Evolutionary conservation across 53 echinoderm and acorn worm genomes (phyloP).

Genomic region (Holothuria leucospilota): DNA sequence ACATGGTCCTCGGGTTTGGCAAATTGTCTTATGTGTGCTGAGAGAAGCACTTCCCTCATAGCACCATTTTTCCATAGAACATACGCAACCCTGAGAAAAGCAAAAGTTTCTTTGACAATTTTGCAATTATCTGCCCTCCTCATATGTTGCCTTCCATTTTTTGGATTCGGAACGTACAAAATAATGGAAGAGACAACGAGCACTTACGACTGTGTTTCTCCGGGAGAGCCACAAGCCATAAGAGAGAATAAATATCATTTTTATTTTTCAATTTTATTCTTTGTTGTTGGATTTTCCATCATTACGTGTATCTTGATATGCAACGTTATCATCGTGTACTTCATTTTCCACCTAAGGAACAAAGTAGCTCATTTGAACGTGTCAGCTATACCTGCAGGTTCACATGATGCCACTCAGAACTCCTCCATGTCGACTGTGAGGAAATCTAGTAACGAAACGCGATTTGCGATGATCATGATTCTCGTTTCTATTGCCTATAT

Average conservation of each 20-base stretch:
- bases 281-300: slow-evolving; percentile 28
- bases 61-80: slow-evolving; percentile 30
- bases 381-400: background rate
- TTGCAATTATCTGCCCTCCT: background rate
- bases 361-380: slow-evolving; percentile 36
- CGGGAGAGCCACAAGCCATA: slow-evolving; percentile 15
- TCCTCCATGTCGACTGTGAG: too few species aligned
- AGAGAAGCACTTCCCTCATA: slow-evolving; percentile 13
- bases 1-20: slow-evolving; percentile 26
- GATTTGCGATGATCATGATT: slow-evolving; percentile 58
- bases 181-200: background rate
- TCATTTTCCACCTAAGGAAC: slow-evolving; percentile 22
- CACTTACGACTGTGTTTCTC: slow-evolving; percentile 1
- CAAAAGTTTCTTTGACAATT: background rate
- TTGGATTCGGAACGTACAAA: slow-evolving; percentile 32
- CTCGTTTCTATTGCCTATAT: slow-evolving; percentile 69
- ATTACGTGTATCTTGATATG: slow-evolving; percentile 9
- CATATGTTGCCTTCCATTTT: slow-evolving; percentile 8
- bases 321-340: slow-evolving; percentile 41
- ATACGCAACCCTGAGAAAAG: slow-evolving; percentile 18
- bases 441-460: slow-evolving; percentile 52
- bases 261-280: slow-evolving; percentile 10
- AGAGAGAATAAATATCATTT: slow-evolving; percentile 7
- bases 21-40: slow-evolving; percentile 33
- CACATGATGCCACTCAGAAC: too few species aligned